A percentile compares a stretch with the other conserved stretches of the same genome.
These are phyloP conservation scores for Agapostemon virescens DNA, from an alignment of 2,888 invertebrate species.

Conservation along the genomic window DNA sequence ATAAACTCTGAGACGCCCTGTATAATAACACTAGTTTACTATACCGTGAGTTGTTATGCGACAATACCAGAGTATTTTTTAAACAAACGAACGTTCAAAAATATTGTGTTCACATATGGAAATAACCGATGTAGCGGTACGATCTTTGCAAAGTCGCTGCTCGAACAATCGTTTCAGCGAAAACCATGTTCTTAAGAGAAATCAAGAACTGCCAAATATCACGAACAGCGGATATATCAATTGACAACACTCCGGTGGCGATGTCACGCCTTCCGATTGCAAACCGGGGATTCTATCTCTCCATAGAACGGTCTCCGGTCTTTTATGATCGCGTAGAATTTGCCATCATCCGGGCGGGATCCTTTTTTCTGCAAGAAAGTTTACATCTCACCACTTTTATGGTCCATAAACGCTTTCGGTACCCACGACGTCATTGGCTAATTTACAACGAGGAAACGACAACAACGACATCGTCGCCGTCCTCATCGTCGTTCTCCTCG, in stretches of 20 bases:
- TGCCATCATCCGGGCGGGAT: neutral
- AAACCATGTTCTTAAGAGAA: neutral
- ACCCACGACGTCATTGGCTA: constrained; percentile 45
- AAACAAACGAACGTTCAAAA: neutral
- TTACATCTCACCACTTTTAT: constrained; percentile 51
- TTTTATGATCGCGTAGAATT: constrained; percentile 41
- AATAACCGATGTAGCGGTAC: neutral
- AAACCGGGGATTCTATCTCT: neutral
- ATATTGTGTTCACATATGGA: neutral
- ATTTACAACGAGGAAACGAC: constrained; percentile 52
- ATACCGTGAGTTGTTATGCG: too few species aligned
- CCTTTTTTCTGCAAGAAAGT: constrained; percentile 41
- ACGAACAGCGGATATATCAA: neutral
- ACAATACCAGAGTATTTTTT: too few species aligned
- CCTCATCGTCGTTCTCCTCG: constrained; percentile 10
- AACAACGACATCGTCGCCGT: neutral
- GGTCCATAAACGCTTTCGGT: constrained; percentile 52
- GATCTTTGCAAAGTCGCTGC: neutral
- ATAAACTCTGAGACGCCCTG: too few species aligned
- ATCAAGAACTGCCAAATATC: neutral
- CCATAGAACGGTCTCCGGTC: constrained; percentile 32
- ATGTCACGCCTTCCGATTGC: neutral
- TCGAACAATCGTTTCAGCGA: neutral
- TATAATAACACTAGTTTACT: too few species aligned
- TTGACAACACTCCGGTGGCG: neutral